These are phyloP conservation scores for Sebastes kiyomatsui DNA, from an alignment of 2,797 vertebrate species.

Conservation along the genomic window DNA sequence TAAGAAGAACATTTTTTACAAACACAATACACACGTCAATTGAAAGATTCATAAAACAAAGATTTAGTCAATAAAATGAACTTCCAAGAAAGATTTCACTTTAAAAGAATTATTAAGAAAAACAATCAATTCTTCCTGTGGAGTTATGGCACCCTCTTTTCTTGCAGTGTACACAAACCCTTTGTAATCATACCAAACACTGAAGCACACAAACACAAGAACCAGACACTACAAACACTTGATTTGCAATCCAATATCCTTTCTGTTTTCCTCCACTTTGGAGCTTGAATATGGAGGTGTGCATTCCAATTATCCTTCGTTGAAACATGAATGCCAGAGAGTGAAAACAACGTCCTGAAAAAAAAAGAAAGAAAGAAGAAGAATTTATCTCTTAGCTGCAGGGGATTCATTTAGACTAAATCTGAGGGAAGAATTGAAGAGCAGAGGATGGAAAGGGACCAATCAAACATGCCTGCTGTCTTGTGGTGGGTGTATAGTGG, in stretches of 20 bases:
- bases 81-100: slow-evolving; percentile 4
- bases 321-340: slow-evolving; percentile 58
- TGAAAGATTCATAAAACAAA: slow-evolving; percentile 36
- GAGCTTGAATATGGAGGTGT: slow-evolving; percentile 64
- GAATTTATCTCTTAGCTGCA: slow-evolving; percentile 22
- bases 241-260: slow-evolving; percentile 73
- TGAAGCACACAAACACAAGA: slow-evolving; percentile 32
- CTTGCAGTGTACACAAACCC: slow-evolving; percentile 14
- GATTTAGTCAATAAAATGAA: slow-evolving; percentile 16
- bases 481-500: not conserved
- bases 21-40: not conserved
- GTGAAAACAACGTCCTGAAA: slow-evolving; percentile 38
- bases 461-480: slow-evolving; percentile 32
- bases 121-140: slow-evolving; percentile 30
- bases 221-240: slow-evolving; percentile 63
- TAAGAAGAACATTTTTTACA: slow-evolving; percentile 4
- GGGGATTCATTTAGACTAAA: slow-evolving; percentile 36
- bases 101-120: not conserved
- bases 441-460: slow-evolving; percentile 5
- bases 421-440: slow-evolving; percentile 34
- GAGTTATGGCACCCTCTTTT: slow-evolving; percentile 24
- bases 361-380: not conserved
- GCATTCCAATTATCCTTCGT: slow-evolving; percentile 67
- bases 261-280: slow-evolving; percentile 56
- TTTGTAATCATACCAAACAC: slow-evolving; percentile 60